Evolutionary conservation across 2,888 invertebrate genomes (phyloP), one percentile per base, ranked within the genome.

Genomic region (Mimumesa dahlbomi): DNA sequence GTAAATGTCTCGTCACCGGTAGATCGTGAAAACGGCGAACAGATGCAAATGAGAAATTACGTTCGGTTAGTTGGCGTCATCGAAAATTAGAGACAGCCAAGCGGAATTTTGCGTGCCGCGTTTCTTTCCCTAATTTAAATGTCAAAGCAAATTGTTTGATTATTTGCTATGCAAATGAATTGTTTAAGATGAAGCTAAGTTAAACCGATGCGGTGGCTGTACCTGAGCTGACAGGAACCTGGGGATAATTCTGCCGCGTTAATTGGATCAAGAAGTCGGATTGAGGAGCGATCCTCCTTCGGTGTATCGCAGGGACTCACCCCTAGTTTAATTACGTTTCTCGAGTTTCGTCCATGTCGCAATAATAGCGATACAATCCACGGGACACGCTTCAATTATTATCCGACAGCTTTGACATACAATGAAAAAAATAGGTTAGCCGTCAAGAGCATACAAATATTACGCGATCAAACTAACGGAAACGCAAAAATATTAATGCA

Each of bases 191-290:
- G 83, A 80, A 77, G 76, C 76, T 38, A 75, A 75, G 73, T 73
- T 49, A 59, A 63, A 56, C 71, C 75, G 73, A 69, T 64, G 81
- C 73, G 54, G 53, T 46, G 46, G n/a, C n/a, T n/a, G 73, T 66
- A 70, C 63, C 68, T 68, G 70, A 72, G 46, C 77, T 74, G 73
- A 76, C 79, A 36, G 56, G 52, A 52, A 58, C 64, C 79, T 68
- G 74, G 77, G 85, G 82, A 86, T 88, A 87, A 88, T 87, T 88
- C 84, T 75, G 79, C 77, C 77, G 79, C 85, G 86, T 88, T 88
- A 89, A 89, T 89, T 89, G 88, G 88, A 89, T 89, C 87, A 89
- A 87, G 87, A 85, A 87, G 86, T 84, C 85, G 85, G 84, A 85
- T 85, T 82, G 85, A 82, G 83, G 84, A 83, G 76, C 81, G 79